These are phyloP conservation scores for Urocolius indicus DNA, from an alignment of 2,113 vertebrate genomes.

Conservation along the genomic window DNA sequence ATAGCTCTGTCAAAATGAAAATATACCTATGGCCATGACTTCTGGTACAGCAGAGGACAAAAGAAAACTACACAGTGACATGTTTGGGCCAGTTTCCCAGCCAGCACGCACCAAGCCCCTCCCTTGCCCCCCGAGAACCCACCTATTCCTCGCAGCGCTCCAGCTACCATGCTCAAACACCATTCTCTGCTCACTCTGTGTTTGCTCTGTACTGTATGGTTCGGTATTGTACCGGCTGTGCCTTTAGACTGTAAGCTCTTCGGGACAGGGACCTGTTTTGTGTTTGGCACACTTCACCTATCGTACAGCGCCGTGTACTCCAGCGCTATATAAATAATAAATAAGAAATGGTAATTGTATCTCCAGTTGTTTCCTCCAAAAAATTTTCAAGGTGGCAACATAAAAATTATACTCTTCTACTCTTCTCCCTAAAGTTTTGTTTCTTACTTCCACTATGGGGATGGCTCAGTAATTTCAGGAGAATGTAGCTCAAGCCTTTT, in stretches of 20 bases:
- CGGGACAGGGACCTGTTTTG: constrained; percentile 69
- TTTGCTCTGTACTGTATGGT: constrained; percentile 71
- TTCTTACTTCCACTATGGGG: not conserved
- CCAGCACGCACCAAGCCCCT: constrained; percentile 23
- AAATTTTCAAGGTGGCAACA: not conserved
- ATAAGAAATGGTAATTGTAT: constrained; percentile 43
- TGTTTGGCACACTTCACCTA: constrained; percentile 71
- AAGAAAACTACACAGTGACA: not conserved
- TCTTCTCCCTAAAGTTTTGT: not conserved
- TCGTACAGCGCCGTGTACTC: constrained; percentile 58
- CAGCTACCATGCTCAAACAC: constrained; percentile 63
- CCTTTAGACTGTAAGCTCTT: constrained; percentile 70
- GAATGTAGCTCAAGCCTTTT: not conserved
- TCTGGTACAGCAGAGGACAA: not conserved
- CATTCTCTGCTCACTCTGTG: constrained; percentile 70
- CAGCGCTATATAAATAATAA: constrained; percentile 72
- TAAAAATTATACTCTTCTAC: not conserved
- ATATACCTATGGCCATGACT: not conserved
- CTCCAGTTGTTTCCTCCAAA: not conserved
- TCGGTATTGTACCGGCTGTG: constrained; percentile 67
- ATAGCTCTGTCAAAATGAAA: not conserved
- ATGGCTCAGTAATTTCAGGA: constrained; percentile 30
- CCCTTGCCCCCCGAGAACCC: constrained; percentile 41
- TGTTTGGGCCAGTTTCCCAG: constrained; percentile 4
- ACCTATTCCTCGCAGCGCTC: constrained; percentile 71